A percentile compares a stretch with the other conserved stretches of the same genome.
phyloP scores from a whole-genome alignment of 2,888 invertebrate species.

The Congeria kusceri region DNA sequence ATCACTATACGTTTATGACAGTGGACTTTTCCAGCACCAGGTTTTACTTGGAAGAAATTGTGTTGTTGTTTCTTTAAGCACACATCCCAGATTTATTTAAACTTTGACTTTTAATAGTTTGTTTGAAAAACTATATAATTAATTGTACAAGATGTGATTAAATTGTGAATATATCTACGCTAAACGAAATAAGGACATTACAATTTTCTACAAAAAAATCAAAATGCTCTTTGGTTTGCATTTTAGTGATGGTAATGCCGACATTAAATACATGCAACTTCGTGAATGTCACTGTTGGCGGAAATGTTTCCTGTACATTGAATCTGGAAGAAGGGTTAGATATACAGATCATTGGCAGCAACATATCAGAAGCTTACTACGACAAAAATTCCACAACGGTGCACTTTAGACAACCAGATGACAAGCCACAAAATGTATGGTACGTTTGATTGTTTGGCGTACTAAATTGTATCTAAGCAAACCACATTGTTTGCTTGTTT shows the following conservation, averaged over 20 bases:
- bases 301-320: not conserved
- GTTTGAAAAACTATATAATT: too few species aligned
- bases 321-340: not conserved
- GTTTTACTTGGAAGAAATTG: too few species aligned
- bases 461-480: too few species aligned
- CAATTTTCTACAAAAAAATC: too few species aligned
- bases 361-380: not conserved
- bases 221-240: not conserved
- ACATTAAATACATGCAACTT: not conserved
- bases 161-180: too few species aligned
- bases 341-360: not conserved
- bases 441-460: not conserved
- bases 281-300: not conserved
- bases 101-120: too few species aligned
- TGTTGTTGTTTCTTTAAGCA: too few species aligned
- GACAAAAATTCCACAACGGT: not conserved
- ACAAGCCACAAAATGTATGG: not conserved
- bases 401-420: not conserved
- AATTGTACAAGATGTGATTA: too few species aligned
- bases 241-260: not conserved
- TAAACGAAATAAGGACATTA: too few species aligned
- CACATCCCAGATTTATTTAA: too few species aligned
- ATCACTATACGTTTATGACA: not conserved
- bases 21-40: too few species aligned
- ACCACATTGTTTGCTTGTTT: too few species aligned